These are phyloP conservation scores for Orius insidiosus DNA, from an alignment of 1,140 invertebrate species.

Conservation along the genomic window DNA sequence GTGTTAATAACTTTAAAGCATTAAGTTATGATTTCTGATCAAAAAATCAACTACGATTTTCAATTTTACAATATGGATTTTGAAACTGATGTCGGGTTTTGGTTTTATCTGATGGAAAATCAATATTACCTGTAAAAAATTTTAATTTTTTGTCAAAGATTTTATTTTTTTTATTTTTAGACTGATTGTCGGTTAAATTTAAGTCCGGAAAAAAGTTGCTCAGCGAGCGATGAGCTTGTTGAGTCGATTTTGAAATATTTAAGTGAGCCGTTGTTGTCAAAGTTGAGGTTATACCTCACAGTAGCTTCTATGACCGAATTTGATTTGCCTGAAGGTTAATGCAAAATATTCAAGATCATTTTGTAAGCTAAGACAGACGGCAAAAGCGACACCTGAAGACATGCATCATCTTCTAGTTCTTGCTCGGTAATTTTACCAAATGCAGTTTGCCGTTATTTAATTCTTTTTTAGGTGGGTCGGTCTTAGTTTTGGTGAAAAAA, in stretches of 20 bases:
- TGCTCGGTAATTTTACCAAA: conserved; percentile 28
- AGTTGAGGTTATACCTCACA: conserved; percentile 53
- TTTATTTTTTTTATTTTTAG: conserved; percentile 27
- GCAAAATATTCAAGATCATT: conserved; percentile 65
- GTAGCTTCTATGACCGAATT: conserved; percentile 40
- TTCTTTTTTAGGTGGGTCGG: conserved; percentile 37
- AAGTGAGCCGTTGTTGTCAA: conserved; percentile 44
- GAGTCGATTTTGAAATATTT: conserved; percentile 47
- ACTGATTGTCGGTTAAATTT: conserved; percentile 42
- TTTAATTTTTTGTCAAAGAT: conserved; percentile 22
- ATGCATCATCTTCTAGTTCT: conserved; percentile 58
- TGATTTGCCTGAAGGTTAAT: conserved; percentile 40
- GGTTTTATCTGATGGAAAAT: conserved; percentile 68
- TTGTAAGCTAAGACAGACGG: conserved; percentile 38
- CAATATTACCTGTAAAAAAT: conserved; percentile 53
- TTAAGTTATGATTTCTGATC: conserved; percentile 52
- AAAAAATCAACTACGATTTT: conserved; percentile 75
- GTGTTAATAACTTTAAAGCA: conserved; percentile 37
- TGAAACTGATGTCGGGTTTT: conserved; percentile 64
- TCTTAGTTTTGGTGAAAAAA: conserved; percentile 46
- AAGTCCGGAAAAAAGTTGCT: conserved; percentile 30
- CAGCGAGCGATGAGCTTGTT: conserved; percentile 35
- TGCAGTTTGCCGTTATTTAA: no score
- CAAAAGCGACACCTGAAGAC: conserved; percentile 45
- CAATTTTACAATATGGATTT: conserved; percentile 68